A percentile compares a stretch with the other conserved stretches of the same genome.
These are phyloP conservation scores for Platalea minor DNA, from an alignment of 2,797 vertebrate genomes.

Conservation along the genomic window DNA sequence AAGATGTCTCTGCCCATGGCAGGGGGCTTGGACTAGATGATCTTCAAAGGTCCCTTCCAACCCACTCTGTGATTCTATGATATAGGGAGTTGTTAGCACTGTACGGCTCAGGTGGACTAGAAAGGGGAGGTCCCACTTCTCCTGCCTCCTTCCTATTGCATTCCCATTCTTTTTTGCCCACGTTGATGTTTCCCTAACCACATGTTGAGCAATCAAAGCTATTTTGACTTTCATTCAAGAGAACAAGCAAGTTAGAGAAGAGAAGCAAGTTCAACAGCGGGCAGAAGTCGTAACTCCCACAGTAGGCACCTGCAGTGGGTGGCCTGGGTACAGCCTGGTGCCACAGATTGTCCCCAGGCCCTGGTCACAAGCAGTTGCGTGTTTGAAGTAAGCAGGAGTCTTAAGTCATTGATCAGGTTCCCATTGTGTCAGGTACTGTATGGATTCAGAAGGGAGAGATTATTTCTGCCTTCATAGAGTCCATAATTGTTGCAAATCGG, in stretches of 20 bases:
- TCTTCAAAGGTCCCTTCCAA: background rate
- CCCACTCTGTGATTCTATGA: background rate
- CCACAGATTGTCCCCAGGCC: background rate
- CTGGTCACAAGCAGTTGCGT: background rate
- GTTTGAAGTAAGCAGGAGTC: background rate
- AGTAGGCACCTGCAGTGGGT: background rate
- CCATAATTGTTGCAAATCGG: rapidly evolving
- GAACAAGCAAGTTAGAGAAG: background rate
- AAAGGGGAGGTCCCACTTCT: background rate
- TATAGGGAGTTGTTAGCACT: background rate
- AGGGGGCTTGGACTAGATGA: background rate
- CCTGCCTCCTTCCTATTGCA: background rate
- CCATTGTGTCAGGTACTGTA: rapidly evolving
- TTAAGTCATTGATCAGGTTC: background rate
- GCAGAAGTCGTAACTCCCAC: background rate
- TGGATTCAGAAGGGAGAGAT: background rate
- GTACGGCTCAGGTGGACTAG: background rate
- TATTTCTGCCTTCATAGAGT: background rate
- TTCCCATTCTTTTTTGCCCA: background rate
- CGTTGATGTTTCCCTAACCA: background rate
- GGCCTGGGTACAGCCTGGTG: background rate
- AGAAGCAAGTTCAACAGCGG: background rate
- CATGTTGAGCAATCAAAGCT: background rate
- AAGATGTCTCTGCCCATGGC: background rate
- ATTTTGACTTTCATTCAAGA: background rate